Evolutionary conservation across 2,797 vertebrate genomes (phyloP), one percentile per base, ranked within the genome.

Genomic region (Myiothlypis chrysogaster): DNA sequence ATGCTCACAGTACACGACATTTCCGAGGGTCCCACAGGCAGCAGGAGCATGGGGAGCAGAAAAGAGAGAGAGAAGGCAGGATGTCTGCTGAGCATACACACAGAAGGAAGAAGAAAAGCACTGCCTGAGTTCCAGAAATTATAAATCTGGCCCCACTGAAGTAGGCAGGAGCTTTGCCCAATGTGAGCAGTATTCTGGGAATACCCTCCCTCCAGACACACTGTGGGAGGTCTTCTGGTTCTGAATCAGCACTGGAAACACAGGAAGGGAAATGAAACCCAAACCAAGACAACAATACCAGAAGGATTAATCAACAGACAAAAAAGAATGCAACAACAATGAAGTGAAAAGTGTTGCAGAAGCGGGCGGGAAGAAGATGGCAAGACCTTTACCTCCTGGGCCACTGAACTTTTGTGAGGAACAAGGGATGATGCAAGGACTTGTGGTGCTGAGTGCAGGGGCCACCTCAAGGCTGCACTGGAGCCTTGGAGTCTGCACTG

Each of bases 201-300:
- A 87, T 61, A 92, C 35, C 21, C n/a, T 81, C 65, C 87, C 76
- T 89, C 87, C 71, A 89, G 91, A 85, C 82, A 89, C 89, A 35
- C 61, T 89, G 91, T 93, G 72, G 89, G 94, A 95, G 84, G 89
- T 75, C 57, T 83, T 64, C 49, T 95, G 82, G 71, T 78, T 92
- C 65, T 69, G 61, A 75, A 78, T 49, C 63, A 57, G 71, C 68
- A 46, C 43, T 83, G 69, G 61, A 92, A 90, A 89, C 41, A 80
- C 34, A 68, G 35, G 73, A 86, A 90, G 27, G 47, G 59, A 95
- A 94, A 95, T 93, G 52, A 90, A 94, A 90, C n/a, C 43, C 94
- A 41, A 92, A 95, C 20, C 50, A 81, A 52, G 76, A 76, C 70
- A 92, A 94, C 71, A 95, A 93, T 83, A 92, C 44, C 69, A 89